These are phyloP conservation scores for Enteromius radiatus DNA, from an alignment of 2,797 vertebrate species.

Conservation along the genomic window DNA sequence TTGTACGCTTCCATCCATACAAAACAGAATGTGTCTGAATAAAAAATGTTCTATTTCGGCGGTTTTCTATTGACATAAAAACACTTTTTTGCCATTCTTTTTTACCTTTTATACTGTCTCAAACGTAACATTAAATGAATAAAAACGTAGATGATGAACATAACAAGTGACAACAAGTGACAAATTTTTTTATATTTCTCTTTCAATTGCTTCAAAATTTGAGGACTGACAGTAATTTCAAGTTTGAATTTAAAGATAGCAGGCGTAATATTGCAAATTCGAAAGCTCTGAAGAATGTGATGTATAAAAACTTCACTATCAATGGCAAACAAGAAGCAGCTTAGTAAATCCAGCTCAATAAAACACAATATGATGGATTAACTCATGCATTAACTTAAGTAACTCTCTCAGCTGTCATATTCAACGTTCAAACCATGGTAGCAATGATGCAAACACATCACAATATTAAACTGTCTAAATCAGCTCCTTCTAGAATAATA, in stretches of 20 bases:
- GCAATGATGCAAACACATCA: conserved; percentile 55
- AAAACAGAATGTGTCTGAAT: conserved; percentile 17
- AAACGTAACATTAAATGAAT: not conserved
- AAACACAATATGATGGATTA: conserved; percentile 21
- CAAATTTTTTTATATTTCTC: not conserved
- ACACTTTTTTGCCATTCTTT: not conserved
- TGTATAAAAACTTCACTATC: not conserved
- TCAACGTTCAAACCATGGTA: conserved; percentile 18
- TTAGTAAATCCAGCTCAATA: not conserved
- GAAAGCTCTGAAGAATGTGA: not conserved
- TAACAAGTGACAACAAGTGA: not conserved
- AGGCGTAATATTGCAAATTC: not conserved
- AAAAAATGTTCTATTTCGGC: conserved; percentile 23
- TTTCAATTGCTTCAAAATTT: conserved; percentile 3
- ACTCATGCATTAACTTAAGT: conserved; percentile 17
- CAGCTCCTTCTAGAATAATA: conserved; percentile 49
- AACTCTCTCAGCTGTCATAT: conserved; percentile 39
- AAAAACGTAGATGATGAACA: not conserved
- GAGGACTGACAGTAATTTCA: not conserved
- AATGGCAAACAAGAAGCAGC: not conserved
- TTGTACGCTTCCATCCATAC: conserved; percentile 15
- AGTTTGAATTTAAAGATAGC: conserved; percentile 20
- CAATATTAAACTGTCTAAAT: conserved; percentile 50
- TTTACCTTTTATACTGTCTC: not conserved
- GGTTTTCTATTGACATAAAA: not conserved